Evolutionary conservation across 2,113 vertebrate genomes (phyloP).

Genomic region (Lutjanus erythropterus): DNA sequence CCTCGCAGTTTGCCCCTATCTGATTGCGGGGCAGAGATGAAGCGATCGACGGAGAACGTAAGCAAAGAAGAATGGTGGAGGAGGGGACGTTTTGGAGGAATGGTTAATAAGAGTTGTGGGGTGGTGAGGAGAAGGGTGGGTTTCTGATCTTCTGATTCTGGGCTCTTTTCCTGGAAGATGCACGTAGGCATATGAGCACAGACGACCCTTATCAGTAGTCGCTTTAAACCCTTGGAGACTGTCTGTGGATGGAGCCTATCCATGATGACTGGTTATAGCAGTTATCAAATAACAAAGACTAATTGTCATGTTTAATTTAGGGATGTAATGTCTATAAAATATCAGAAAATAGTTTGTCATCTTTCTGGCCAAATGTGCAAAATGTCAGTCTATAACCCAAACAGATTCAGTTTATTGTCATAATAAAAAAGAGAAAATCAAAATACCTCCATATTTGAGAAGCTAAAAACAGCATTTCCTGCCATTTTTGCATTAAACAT

Average conservation of each 20-base stretch:
- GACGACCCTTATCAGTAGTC: slow-evolving; percentile 26
- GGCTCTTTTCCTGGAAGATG: slow-evolving; percentile 55
- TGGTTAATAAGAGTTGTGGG: slow-evolving; percentile 4
- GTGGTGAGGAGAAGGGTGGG: slow-evolving; percentile 52
- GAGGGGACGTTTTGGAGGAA: slow-evolving; percentile 24
- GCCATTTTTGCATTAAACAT: no score
- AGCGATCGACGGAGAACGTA: slow-evolving; percentile 50
- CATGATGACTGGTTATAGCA: background rate
- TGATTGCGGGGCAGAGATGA: slow-evolving; percentile 63
- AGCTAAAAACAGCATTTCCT: no score
- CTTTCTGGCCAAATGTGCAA: no score
- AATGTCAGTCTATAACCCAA: no score
- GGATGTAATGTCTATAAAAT: no score
- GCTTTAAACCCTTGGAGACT: slow-evolving; percentile 4
- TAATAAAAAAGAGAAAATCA: no score
- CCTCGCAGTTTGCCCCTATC: slow-evolving; percentile 52
- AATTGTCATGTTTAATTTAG: no score
- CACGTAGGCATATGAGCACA: slow-evolving; percentile 63
- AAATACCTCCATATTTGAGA: no score
- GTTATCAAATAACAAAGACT: no score
- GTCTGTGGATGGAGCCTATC: slow-evolving; percentile 3
- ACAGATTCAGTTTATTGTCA: no score
- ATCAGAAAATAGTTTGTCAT: no score
- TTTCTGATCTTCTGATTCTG: slow-evolving; percentile 59
- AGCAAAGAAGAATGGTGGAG: slow-evolving; percentile 44